Base-by-base conservation (phyloP, 2,797 vertebrate genomes). In the Squalus acanthias region DNA sequence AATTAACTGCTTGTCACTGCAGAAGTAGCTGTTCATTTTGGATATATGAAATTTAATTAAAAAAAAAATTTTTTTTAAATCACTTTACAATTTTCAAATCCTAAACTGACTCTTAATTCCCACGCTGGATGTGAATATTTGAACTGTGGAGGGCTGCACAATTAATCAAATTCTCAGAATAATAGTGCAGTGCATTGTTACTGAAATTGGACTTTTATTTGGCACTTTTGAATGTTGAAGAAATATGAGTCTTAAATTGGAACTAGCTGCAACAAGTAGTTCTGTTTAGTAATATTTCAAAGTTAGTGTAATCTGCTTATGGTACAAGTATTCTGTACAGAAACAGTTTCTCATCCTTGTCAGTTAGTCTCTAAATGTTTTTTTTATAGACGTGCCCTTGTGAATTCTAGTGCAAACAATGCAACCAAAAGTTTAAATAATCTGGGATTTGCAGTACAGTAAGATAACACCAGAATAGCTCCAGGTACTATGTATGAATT, bases 201-300 rank as follows among this genome's bases (percentile, higher is more conserved):
- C 88, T 93, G 65, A 39, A 65, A 93, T 17, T 39, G n/a, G 39
- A 93, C 17, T 67, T 67, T 93, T 93, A 93, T 39, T 91, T 91
- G 10, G 3, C 57, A 63, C 3, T 29, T 1, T 91, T 63, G 60
- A 33, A 2, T 33, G 50, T 53, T 2, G 57, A 60, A 91, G 33
- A n/a, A 76, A 76, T 76, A 33, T 76, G 74, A n/a, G 33, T 13
- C 33, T 91, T 63, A n/a, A 15, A 63, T 91, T 91, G 53, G 29
- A 63, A 60, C 22, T 33, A 60, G 26, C 29, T n/a, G 53, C 12
- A 33, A 63, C 60, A 60, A 60, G 60, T 85, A 1, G 39, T 91
- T 50, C 12, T 74, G 29, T 74, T 76, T 15, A 50, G 46, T 46
- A 33, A 91, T 29, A 63, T 91, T 91, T 33, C 53, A 91, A 91